Evolutionary conservation across 2,797 vertebrate species (phyloP).

Genomic region (Myripristis murdjan): DNA sequence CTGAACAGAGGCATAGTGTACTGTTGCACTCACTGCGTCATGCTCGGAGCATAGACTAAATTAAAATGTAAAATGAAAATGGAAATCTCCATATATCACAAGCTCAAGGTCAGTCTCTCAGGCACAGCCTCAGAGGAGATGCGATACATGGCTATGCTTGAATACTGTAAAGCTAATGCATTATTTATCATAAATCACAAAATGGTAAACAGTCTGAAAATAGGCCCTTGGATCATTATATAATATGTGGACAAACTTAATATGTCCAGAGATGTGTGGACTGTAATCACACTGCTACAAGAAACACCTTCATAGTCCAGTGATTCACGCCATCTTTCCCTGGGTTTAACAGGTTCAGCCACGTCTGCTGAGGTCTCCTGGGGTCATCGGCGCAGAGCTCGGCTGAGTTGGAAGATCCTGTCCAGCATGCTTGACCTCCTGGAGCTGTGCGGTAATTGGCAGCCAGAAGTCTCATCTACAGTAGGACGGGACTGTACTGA

Average conservation of each 20-base stretch:
- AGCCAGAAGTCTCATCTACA: slow-evolving; percentile 61
- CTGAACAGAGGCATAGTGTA: not conserved
- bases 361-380: slow-evolving; percentile 38
- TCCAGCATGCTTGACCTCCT: slow-evolving; percentile 56
- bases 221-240: not conserved
- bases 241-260: not conserved
- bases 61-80: too few species aligned
- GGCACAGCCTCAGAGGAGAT: slow-evolving; percentile 17
- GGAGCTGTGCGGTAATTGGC: slow-evolving; percentile 66
- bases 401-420: slow-evolving; percentile 51
- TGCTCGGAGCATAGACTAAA: not conserved
- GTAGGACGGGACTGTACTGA: slow-evolving; percentile 39
- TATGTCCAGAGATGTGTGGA: slow-evolving; percentile 21
- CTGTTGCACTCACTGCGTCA: not conserved
- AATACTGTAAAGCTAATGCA: slow-evolving; percentile 11
- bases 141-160: slow-evolving; percentile 27
- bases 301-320: slow-evolving; percentile 18
- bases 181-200: slow-evolving; percentile 16
- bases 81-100: too few species aligned
- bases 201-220: not conserved
- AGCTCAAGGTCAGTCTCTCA: slow-evolving; percentile 34
- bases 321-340: slow-evolving; percentile 19
- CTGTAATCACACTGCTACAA: slow-evolving; percentile 11
- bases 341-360: slow-evolving; percentile 42
- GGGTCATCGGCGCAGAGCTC: slow-evolving; percentile 34